Evolutionary conservation across 2,797 vertebrate species (phyloP), one percentile per base, ranked within the genome.

Genomic region (Gobio occitaniae): DNA sequence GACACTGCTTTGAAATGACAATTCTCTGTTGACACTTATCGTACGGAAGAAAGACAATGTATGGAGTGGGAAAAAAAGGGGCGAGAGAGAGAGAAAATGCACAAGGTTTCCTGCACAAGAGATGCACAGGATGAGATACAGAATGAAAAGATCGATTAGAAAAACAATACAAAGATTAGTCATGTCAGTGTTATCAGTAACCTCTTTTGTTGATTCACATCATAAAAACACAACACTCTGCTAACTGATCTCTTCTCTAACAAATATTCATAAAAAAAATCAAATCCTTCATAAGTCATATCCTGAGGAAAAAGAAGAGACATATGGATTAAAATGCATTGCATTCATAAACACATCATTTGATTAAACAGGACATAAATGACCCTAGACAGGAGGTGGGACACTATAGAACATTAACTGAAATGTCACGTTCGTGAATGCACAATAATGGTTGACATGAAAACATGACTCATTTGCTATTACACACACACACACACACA

Each of bases 101-200:
- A 83, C 81, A 86, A 86, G 75, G 88, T 88, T 92, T 93, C 91
- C 87, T 88, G 88, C 71, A 84, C 81, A 68, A 82, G 68, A 65
- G 84, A 90, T 90, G 90, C 86, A 93, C 88, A 88, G 92, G 90
- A 93, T 92, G 78, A 84, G 38, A 59, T 63, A 86, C 8, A 71
- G 76, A 80, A 85, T 91, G 89, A 76, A 88, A 88, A 90, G 13
- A 75, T 71, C 77, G 65, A 86, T 80, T 71, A 66, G 80, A 86
- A 86, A 83, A 70, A 84, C 63, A 92, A 89, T 93, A 93, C 89
- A 93, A 86, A 92, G 92, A 94, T 96, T 95, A 95, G 94, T 95
- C 93, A 94, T 95, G 95, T 96, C 94, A 95, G 87, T 94, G 94
- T 95, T 95, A 96, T 94, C 94, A 95, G 96, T 93, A 92, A 94